Evolutionary conservation across 2,113 vertebrate genomes (phyloP).

Genomic region (Xiphorhynchus elegans): DNA sequence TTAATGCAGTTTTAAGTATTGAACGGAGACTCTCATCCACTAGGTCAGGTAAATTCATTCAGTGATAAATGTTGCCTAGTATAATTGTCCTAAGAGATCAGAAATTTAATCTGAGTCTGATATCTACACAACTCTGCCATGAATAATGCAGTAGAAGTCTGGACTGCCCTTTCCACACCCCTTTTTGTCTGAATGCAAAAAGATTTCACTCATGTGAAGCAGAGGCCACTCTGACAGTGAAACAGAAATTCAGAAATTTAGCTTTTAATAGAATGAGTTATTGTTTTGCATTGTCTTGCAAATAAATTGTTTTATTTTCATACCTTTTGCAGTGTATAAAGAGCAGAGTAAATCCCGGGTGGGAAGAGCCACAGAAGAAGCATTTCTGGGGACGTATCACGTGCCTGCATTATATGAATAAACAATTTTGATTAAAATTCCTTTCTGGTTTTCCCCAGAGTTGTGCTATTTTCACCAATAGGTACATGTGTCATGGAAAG

Average conservation of each 20-base stretch:
- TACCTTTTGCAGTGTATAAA: neutral
- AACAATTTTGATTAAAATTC: neutral
- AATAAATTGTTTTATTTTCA: neutral
- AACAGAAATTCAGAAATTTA: neutral
- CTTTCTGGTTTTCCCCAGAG: neutral
- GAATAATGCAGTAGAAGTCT: neutral
- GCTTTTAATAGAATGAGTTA: neutral
- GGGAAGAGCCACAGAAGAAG: neutral
- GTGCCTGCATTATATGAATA: neutral
- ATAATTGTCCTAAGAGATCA: neutral
- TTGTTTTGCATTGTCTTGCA: neutral
- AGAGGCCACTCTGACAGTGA: neutral
- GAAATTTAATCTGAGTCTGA: neutral
- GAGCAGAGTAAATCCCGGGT: neutral
- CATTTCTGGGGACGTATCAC: neutral
- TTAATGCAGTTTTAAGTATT: neutral
- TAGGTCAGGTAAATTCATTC: neutral
- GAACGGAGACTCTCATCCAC: neutral
- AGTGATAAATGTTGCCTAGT: neutral
- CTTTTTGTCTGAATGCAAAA: neutral
- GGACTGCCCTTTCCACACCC: neutral
- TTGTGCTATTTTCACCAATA: neutral
- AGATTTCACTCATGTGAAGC: neutral
- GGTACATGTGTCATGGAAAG: neutral
- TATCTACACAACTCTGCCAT: neutral